Base-by-base conservation (phyloP, 1,140 invertebrate genomes). In the Anagrus nilaparvatae region DNA sequence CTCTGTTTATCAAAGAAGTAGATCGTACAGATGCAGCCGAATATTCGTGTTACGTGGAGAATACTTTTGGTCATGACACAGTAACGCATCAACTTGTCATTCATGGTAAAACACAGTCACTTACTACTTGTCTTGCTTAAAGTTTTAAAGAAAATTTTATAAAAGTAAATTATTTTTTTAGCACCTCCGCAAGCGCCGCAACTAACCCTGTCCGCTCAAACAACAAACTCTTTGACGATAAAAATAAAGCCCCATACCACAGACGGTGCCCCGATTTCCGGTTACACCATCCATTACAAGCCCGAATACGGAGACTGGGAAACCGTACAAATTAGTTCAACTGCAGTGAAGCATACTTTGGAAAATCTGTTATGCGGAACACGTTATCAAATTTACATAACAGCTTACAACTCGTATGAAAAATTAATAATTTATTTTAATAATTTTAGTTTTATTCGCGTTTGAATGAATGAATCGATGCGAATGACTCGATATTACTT, bases 301-400 rank as follows among this genome's bases (percentile, higher is more conserved):
- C 85, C 82, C 19, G 90, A 92, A 68, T 92, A 89, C 55, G 88
- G 88, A 19, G 87, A 93, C 55, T 91, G 87, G 87, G 85, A 90
- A 65, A 87, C 83, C 23, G 76, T 81, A 37, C 85, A 88, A 68
- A 79, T 84, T 29, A 67, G 65, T 43, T 78, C 81, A 43, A 79
- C 78, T 52, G 80, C 79, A 20, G 78, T 84, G 34, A 87, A 87
- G 37, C 87, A 89, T 62, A 88, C 82, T 24, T 68, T 94, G 39
- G 87, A 93, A 56, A 85, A 82, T 56, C 59, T 93, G 20, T 82
- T 84, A 61, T 94, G 90, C 64, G 92, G 84, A 57, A 91, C 87
- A 41, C 81, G 85, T 70, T 96, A 86, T 71, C 87, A 92, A 60
- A 77, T 93, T 32, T 91, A 90, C 62, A 87, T 89, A 10, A 89